Base-by-base conservation (phyloP, 2,888 invertebrate species). In the Drosophila neotestacea region DNA sequence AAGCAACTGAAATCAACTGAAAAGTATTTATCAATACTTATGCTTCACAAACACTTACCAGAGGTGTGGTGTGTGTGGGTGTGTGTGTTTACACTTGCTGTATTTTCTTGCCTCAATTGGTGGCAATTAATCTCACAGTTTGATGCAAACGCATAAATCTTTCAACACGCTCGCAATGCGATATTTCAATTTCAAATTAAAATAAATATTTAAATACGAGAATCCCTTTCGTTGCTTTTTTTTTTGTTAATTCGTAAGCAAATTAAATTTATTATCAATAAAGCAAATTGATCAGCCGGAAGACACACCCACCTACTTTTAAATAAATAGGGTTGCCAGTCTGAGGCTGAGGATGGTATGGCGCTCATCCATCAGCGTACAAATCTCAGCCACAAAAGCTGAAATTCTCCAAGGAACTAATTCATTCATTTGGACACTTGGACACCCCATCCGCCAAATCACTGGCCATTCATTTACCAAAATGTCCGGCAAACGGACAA, bases 101-200 rank as follows among this genome's bases (percentile, higher is more conserved):
- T 64, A 46, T 52, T 65, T 62, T 70, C 22, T 73, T 55, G 46
- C 60, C 60, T 66, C 64, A 64, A 77, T 83, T 84, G 85, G 78
- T 79, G 72, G 85, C 83, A 85, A 91, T 91, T 85, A 89, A 90
- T 91, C 91, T 85, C 91, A 81, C 91, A 85, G 91, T 89, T 91
- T 90, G 89, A 90, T 85, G 89, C 90, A 91, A 90, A 90, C 89
- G 87, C 86, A 90, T 91, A 91, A 91, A 91, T 91, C 91, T 76
- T 76, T 91, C 91, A 89, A 73, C 91, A 60, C 78, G 56, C 60
- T 44, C 51, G 48, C 75, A 76, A 77, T 60, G 73, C 81, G 68
- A 89, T 89, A 89, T 78, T 83, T 89, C 85, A 89, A 83, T 89
- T 90, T 73, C 75, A 75, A 90, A 85, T 84, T 88, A 72, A 89